Base-by-base conservation (phyloP, 2,797 vertebrate species). In the Catharus ustulatus region DNA sequence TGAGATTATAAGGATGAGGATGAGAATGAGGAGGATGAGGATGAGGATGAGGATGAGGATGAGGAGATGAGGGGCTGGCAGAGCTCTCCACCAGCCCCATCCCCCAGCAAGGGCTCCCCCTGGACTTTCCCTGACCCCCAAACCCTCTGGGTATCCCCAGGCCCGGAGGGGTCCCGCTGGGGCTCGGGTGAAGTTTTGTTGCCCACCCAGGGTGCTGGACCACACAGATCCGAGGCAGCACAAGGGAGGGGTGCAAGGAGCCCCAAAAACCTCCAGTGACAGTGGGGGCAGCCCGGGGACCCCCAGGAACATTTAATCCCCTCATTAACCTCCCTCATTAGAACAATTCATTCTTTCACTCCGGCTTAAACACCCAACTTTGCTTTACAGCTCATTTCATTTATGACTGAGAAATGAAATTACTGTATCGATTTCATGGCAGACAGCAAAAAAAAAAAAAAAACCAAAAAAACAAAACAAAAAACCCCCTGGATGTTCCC, bases 371-470 rank as follows among this genome's bases (percentile, higher is more conserved):
- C 83, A 90, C 89, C 91, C 94, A 38, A 15, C 68, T 71, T 85
- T 42, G 10, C 91, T 94, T 96, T 95, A 94, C 96, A 96, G 97
- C 95, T 97, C 96, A 54, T 97, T 97, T 97, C 97, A 94, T 97
- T 97, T 97, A 97, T 63, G 94, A 84, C 94, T 80, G 75, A 93
- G 78, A 93, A 96, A 97, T 93, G 95, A 96, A 96, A 95, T 73
- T 49, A 87, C 89, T 91, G 86, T 29, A 93, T 88, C 89, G 91
- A 91, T 95, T 89, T 94, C 96, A 64, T 49, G 87, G 94, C 91
- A 87, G 58, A 59, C 73, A 92, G 87, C 1, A 40, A 67, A 24
- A 58, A 36, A 55, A 40, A 67, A 24, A 58, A 36, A 55, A 72
- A 55, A 15, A 1, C 19, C 29, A 5, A 32, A 54, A 55, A 23